Percentiles rank a stretch among this genome's conserved stretches.
Conservation (phyloP, 1,140 invertebrate genomes). For the Watersipora subatra region DNA sequence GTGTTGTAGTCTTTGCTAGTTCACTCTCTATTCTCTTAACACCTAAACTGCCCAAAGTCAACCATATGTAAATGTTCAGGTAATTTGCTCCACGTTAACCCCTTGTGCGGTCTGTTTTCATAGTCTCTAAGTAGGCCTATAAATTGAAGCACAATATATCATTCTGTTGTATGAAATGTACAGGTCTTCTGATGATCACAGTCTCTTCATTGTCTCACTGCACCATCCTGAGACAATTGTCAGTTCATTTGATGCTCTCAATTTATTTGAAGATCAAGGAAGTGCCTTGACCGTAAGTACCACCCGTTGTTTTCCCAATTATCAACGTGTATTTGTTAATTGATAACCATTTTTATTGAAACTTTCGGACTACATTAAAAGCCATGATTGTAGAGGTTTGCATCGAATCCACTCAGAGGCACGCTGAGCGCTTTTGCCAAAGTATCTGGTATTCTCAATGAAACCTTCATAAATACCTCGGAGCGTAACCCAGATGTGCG, state of each 20-base stretch:
- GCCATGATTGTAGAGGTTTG: not conserved
- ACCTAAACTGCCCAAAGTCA: too few species aligned
- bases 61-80: too few species aligned
- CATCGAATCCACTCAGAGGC: not conserved
- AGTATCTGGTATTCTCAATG: not conserved
- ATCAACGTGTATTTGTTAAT: too few species aligned
- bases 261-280: conserved; percentile 57
- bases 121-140: too few species aligned
- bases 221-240: conserved; percentile 54
- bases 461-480: not conserved
- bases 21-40: too few species aligned
- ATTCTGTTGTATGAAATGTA: too few species aligned
- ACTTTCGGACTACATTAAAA: too few species aligned
- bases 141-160: too few species aligned
- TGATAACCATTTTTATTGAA: too few species aligned
- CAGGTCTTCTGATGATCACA: conserved; percentile 55
- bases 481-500: not conserved
- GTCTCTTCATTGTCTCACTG: conserved; percentile 56
- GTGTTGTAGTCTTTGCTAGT: too few species aligned
- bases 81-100: too few species aligned
- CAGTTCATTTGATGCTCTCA: conserved; percentile 68
- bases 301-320: not conserved
- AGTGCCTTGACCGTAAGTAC: conserved; percentile 31
- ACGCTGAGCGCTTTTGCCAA: not conserved
- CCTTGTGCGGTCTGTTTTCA: too few species aligned